Conservation (phyloP, 23 tunicate species). For the Diplosoma virens region DNA sequence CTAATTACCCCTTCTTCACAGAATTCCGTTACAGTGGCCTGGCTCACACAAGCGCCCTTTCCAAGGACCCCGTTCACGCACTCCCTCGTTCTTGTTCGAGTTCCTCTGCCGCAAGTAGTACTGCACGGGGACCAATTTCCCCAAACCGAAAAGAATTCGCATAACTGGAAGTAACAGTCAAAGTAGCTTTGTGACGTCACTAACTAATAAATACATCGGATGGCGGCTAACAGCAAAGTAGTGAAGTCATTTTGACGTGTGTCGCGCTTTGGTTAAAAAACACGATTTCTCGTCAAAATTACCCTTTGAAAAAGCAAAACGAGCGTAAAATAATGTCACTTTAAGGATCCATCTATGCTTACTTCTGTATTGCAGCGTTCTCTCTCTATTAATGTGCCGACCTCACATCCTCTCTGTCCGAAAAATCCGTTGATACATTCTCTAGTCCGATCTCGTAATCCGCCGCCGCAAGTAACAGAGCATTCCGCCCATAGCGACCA, state of each 20-base stretch:
- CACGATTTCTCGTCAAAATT: no score
- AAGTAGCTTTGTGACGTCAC: no score
- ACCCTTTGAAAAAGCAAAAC: not conserved
- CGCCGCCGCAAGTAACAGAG: slow-evolving; percentile 52
- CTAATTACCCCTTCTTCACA: slow-evolving; percentile 60
- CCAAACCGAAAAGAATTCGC: slow-evolving; percentile 74
- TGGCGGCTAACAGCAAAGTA: no score
- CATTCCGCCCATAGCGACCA: slow-evolving; percentile 63
- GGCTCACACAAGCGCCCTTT: slow-evolving; percentile 58
- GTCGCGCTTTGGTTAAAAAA: no score
- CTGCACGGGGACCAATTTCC: slow-evolving; percentile 69
- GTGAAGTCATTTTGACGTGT: no score
- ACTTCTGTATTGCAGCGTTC: slow-evolving; percentile 22
- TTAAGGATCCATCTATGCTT: not conserved
- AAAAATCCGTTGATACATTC: not conserved
- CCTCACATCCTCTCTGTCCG: slow-evolving; percentile 8
- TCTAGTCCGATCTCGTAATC: not conserved
- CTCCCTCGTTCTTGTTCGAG: slow-evolving; percentile 36
- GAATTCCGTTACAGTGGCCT: slow-evolving; percentile 20
- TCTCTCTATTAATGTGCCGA: not conserved
- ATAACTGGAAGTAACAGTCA: slow-evolving; percentile 21
- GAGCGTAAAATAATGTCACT: not conserved
- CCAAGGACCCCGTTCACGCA: slow-evolving; percentile 75
- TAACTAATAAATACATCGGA: no score
- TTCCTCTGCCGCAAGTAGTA: slow-evolving; percentile 68